These are phyloP conservation scores for Heliconius melpomene DNA, from an alignment of 1,140 invertebrate species.

Conservation along the genomic window DNA sequence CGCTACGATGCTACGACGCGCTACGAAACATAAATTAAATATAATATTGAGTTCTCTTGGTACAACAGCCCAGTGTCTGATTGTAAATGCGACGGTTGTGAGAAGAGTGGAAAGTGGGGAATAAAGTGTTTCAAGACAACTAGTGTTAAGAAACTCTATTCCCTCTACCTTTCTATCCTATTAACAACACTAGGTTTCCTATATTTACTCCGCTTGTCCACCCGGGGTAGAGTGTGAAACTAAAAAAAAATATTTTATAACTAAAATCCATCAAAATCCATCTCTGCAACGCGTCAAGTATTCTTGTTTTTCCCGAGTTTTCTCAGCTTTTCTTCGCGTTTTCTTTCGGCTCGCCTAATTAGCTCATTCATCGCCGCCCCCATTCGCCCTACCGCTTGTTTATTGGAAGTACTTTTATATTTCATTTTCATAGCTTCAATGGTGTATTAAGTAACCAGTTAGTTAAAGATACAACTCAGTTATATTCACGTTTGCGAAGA, in stretches of 20 bases:
- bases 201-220: too few relatives aligned
- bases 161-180: too few relatives aligned
- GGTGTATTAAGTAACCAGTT: conserved; percentile 56
- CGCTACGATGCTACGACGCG: neutral
- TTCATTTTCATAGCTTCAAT: conserved; percentile 61
- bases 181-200: too few relatives aligned
- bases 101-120: too few relatives aligned
- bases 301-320: conserved; percentile 79
- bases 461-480: conserved; percentile 10
- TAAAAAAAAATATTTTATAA: neutral
- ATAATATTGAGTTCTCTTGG: too few relatives aligned
- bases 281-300: conserved; percentile 56
- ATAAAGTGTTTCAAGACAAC: too few relatives aligned
- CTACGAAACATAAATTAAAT: neutral
- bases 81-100: too few relatives aligned
- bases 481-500: neutral
- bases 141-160: too few relatives aligned
- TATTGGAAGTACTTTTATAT: conserved; percentile 77
- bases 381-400: conserved; percentile 57
- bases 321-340: conserved; percentile 76
- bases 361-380: conserved; percentile 71
- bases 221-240: too few relatives aligned
- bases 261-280: conserved; percentile 25
- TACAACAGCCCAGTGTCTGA: too few relatives aligned
- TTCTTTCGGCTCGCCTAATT: conserved; percentile 77